Percentiles rank a stretch among this genome's conserved stretches.
These are phyloP conservation scores for Pongo abelii DNA, from an alignment of 2,113 vertebrate species.

Conservation along the genomic window DNA sequence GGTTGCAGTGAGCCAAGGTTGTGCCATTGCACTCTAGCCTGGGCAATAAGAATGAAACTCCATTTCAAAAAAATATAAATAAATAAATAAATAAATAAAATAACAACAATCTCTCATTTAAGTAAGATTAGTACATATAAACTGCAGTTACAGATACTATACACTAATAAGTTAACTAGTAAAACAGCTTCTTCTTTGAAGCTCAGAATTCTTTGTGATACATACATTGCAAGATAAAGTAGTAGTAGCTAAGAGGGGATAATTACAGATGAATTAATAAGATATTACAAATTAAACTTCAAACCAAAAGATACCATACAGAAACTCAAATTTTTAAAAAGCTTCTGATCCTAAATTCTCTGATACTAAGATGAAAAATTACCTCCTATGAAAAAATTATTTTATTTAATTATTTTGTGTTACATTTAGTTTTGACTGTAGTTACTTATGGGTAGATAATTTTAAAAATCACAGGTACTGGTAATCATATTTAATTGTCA, in stretches of 20 bases:
- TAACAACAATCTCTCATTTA: neutral
- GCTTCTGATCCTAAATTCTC: neutral
- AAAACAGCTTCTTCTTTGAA: neutral
- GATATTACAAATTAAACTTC: conserved; percentile 35
- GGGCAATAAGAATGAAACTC: no score
- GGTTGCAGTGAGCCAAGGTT: no score
- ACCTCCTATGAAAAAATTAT: neutral
- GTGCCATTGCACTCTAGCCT: no score
- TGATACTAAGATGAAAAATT: conserved; percentile 18
- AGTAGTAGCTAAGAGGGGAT: neutral
- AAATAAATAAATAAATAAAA: neutral
- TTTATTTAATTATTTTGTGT: conserved; percentile 35
- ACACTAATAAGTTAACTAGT: neutral
- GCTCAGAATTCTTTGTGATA: neutral
- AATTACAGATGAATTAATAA: conserved; percentile 22
- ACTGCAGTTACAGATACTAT: neutral
- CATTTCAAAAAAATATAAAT: no score
- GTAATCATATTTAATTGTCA: neutral
- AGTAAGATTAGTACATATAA: neutral
- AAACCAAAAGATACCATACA: conserved; percentile 13
- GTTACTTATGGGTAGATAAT: neutral
- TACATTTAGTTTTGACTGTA: conserved; percentile 1
- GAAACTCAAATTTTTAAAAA: neutral
- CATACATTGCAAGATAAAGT: neutral
- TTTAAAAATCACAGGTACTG: neutral